Conservation (phyloP, 2,113 vertebrate genomes). For the Deroptyus accipitrinus region DNA sequence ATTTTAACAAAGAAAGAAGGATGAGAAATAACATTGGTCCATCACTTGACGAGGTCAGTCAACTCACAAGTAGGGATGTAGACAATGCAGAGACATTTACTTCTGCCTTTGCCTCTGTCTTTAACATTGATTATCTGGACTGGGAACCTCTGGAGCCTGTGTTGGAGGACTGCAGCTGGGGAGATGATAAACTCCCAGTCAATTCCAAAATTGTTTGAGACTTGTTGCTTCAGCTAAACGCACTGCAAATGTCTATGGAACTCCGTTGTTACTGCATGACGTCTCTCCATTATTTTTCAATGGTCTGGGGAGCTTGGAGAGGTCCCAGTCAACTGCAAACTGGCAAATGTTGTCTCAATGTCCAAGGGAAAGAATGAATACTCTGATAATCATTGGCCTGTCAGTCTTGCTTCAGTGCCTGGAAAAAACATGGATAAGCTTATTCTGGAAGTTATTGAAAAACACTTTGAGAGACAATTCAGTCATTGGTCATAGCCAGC, state of each 20-base stretch:
- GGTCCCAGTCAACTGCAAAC: neutral
- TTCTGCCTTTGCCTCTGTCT: neutral
- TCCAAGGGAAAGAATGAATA: neutral
- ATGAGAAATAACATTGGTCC: neutral
- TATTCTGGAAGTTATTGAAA: neutral
- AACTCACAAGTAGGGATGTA: neutral
- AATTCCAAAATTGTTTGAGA: neutral
- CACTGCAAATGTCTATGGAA: neutral
- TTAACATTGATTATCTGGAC: neutral
- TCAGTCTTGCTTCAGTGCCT: neutral
- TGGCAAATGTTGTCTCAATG: neutral
- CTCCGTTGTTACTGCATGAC: accelerated
- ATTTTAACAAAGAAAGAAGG: neutral
- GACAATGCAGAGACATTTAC: neutral
- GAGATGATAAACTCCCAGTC: neutral
- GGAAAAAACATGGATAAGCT: accelerated
- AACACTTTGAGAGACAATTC: neutral
- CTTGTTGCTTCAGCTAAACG: neutral
- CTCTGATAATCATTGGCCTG: neutral
- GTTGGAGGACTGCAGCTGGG: neutral
- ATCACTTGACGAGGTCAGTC: neutral
- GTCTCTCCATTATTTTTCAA: neutral
- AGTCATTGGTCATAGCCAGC: neutral
- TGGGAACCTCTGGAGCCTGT: neutral
- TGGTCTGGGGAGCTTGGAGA: neutral